These are phyloP conservation scores for Apis mellifera DNA, from an alignment of 1,140 invertebrate genomes.

Conservation along the genomic window DNA sequence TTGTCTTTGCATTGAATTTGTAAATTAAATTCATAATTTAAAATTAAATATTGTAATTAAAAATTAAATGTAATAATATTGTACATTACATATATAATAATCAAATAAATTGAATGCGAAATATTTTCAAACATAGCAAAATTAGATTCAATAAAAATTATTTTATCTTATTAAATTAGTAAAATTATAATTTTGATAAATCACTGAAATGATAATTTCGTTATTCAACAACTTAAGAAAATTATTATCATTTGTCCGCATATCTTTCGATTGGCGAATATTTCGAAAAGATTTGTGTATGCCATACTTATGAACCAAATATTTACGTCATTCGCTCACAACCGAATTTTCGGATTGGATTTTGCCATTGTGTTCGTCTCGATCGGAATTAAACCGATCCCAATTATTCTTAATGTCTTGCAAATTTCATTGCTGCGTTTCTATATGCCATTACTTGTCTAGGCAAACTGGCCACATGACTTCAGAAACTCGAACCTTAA, in stretches of 20 bases:
- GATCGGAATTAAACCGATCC: constrained; percentile 31
- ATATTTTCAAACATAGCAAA: not conserved
- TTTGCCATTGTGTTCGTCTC: not conserved
- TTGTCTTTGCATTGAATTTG: no score
- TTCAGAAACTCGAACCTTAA: not conserved
- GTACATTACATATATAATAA: not conserved
- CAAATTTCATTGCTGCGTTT: constrained; percentile 23
- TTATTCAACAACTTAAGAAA: constrained; percentile 1
- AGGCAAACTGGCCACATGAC: not conserved
- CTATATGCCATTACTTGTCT: not conserved
- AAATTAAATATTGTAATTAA: not conserved
- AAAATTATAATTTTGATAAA: constrained; percentile 23
- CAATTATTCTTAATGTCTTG: constrained; percentile 39
- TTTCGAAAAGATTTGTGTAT: constrained; percentile 19
- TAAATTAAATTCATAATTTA: no score
- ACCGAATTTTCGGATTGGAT: constrained; percentile 26
- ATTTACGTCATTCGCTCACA: not conserved
- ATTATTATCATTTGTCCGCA: not conserved
- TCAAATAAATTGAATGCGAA: not conserved
- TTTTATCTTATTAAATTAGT: not conserved
- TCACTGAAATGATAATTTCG: no score
- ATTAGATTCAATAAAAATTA: not conserved
- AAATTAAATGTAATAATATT: not conserved
- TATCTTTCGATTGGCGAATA: constrained; percentile 32
- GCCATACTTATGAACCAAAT: constrained; percentile 12